Base-by-base conservation (phyloP, 1,140 invertebrate species). In the Drosophila teissieri region DNA sequence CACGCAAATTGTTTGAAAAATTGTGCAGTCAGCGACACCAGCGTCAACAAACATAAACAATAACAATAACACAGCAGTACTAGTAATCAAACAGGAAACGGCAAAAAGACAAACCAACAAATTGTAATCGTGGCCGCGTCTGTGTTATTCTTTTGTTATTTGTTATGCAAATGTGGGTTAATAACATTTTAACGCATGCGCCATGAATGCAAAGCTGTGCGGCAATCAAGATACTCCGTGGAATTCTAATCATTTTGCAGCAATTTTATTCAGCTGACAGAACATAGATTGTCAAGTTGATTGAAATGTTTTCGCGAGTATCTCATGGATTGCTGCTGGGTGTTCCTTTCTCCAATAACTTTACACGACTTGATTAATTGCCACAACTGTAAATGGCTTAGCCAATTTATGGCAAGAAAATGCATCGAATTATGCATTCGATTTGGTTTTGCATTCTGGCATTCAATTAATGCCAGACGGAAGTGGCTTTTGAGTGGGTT, bases 131-230 rank as follows among this genome's bases (percentile, higher is more conserved):
- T 69, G 52, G 58, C 42, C 17, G 62, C 24, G 62, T 46, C 42
- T 56, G 45, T 40, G 22, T 46, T 14, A 27, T 61, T 56, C 48
- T 14, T 39, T 61, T 56, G 53, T 55, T 68, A 22, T 48, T 75
- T 80, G 73, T 88, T 88, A 88, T 88, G 84, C 84, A 88, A 88
- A 88, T 88, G 76, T 89, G 73, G 84, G 84, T 88, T 88, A 89
- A 88, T 88, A 88, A 88, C 84, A 84, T 89, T 88, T 80, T 46
- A 69, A 52, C 73, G 84, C 80, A 89, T 73, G 85, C 77, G 80
- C 84, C 56, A 64, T 82, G 83, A 74, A 88, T 88, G 69, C 53
- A 62, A 80, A 86, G 73, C 52, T 62, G 17, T 46, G 60, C 39
- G 37, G 68, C 44, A 15, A 15, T 34, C 27, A 39, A 60, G 48